Evolutionary conservation across 92 coral and sea anemone genomes (phyloP).

Genomic region (Phenganax subtilis): DNA sequence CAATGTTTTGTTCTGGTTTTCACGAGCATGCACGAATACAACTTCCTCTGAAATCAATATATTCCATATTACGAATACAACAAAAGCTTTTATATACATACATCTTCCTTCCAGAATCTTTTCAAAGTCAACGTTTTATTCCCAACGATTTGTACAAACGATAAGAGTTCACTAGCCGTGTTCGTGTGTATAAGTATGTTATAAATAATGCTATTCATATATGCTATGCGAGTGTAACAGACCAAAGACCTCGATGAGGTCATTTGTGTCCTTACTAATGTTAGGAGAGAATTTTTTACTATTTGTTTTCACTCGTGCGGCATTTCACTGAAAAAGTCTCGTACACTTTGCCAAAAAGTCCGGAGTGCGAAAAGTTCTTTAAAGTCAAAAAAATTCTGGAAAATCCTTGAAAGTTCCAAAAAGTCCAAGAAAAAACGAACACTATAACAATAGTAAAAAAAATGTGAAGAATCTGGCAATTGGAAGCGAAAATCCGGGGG

Average conservation of each 20-base stretch:
- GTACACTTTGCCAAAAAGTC: no score
- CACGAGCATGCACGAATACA: constrained; percentile 22
- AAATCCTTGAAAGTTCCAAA: no score
- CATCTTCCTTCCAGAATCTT: constrained; percentile 14
- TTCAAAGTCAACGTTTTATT: neutral
- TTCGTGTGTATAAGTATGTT: constrained; percentile 10
- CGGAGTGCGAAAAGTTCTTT: no score
- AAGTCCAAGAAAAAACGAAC: no score
- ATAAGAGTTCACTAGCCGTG: neutral
- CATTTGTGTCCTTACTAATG: neutral
- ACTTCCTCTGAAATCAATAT: constrained; percentile 42
- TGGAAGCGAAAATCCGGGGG: no score
- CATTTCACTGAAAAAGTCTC: no score
- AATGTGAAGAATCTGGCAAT: no score
- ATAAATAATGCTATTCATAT: neutral
- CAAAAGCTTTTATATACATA: constrained; percentile 19
- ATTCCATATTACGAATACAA: constrained; percentile 9
- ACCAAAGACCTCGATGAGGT: neutral
- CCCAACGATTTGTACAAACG: neutral
- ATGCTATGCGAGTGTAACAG: neutral
- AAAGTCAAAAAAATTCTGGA: no score
- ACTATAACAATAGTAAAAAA: no score
- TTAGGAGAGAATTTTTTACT: neutral
- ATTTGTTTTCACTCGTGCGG: no score
- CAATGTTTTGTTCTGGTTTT: neutral